Evolutionary conservation across 2,797 vertebrate species (phyloP), one percentile per base, ranked within the genome.

Genomic region (Catostomus latipinnis): DNA sequence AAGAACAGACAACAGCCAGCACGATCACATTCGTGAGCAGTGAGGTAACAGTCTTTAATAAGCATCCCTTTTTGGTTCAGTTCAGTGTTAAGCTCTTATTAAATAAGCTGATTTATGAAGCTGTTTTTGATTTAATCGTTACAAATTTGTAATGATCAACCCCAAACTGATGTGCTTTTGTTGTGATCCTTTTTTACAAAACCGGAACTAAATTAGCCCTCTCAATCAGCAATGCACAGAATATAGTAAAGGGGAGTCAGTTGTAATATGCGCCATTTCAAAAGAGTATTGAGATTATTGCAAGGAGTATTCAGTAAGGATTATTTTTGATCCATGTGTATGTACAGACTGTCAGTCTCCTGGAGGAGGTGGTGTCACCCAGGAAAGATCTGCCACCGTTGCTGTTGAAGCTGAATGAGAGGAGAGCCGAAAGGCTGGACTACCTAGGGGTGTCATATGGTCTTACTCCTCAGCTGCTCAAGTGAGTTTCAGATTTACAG

Each of bases 401-500:
- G 68, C 93, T 99, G 85, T 94, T 99, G 82, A 99, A 98, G 84
- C 90, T 99, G 88, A 96, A 91, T 0, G 98, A 99, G 93, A 95
- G 97, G 81, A 93, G 93, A 81, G 96, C 97, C 0, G 98, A 99
- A 88, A 91, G 65, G 75, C 93, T 99, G 76, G 96, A 99, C 88
- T 99, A 99, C 83, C 90, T 99, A 0, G 98, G 98, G 0, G 98
- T 99, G 5, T 99, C 97, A 6, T 99, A 97, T 0, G 98, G 98
- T 49, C 92, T 99, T 62, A 99, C 98, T 0, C 88, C 95, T 13
- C 93, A 95, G 75, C 92, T 99, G 71, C 95, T 99, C 67, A 98
- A 96, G 98, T 98, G 84, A 94, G 95, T 86, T 9, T 7, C 12
- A 1, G 6, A 43, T 8, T 6, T 45, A 1, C 46, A 65, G 13